A percentile compares a stretch with the other conserved stretches of the same genome.
These are phyloP conservation scores for Stenodera caucasica DNA, from an alignment of 2,888 invertebrate species.

Conservation along the genomic window DNA sequence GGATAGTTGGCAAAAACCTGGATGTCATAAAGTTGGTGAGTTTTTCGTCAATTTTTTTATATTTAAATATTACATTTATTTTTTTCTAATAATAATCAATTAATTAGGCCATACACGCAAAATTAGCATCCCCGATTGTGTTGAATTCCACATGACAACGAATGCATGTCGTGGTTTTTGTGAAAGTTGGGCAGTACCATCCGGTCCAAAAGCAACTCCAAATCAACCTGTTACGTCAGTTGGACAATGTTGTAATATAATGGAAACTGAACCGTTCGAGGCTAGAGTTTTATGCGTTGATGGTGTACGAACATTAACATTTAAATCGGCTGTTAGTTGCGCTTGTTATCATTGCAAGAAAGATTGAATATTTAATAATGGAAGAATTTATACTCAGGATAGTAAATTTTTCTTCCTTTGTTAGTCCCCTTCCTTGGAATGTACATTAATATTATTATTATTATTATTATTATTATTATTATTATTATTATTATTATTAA, in stretches of 20 bases:
- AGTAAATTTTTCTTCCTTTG: neutral
- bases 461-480: constrained; percentile 24
- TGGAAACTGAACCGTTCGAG: constrained; percentile 82
- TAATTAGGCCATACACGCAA: constrained; percentile 73
- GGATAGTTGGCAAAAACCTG: constrained; percentile 72
- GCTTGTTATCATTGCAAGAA: constrained; percentile 87
- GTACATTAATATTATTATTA: too few species aligned
- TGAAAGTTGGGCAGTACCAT: constrained; percentile 84
- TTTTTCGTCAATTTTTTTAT: constrained; percentile 29
- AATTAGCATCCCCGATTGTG: constrained; percentile 82
- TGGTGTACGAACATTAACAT: constrained; percentile 74
- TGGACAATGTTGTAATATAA: constrained; percentile 88
- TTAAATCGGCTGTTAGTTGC: constrained; percentile 82
- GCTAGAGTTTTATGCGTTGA: constrained; percentile 78
- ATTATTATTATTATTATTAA: constrained; percentile 50
- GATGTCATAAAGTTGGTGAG: constrained; percentile 79
- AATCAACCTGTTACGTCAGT: constrained; percentile 63
- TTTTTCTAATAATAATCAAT: neutral
- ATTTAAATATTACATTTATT: neutral
- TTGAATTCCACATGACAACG: constrained; percentile 80
- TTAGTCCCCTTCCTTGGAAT: too few species aligned
- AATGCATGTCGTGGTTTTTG: constrained; percentile 89
- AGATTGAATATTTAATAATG: constrained; percentile 54
- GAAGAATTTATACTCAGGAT: neutral
- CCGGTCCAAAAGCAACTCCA: constrained; percentile 59